Evolutionary conservation across 2,888 invertebrate species (phyloP), one percentile per base, ranked within the genome.

Genomic region (Bunonema sp.): DNA sequence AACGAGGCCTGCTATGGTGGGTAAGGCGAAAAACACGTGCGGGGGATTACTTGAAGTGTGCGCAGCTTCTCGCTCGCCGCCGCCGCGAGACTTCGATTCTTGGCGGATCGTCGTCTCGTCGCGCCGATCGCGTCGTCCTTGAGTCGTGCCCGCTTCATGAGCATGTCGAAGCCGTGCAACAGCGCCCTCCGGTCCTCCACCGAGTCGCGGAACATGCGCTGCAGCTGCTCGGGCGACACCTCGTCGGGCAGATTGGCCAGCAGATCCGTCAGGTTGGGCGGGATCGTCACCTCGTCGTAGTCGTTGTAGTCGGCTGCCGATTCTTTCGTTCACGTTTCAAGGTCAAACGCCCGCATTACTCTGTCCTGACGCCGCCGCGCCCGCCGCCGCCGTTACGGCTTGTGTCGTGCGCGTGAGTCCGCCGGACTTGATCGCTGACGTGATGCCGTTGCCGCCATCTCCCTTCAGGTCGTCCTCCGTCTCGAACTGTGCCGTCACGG

Each of bases 191-290:
- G 54, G 41, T 64, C 57, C 23, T 53, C 54, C 20, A 65, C 64
- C 2, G 58, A 56, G 37, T 64, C 62, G 39, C 59, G 55, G 42
- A 64, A 57, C 61, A 64, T 65, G 43, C 53, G 56, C 49, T 64
- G 62, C 16, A 64, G 40, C 31, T 48, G 52, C 22, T 62, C 60
- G 19, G 53, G 52, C 40, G 49, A 51, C 26, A 64, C 44, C 34
- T 64, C 61, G 36, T 59, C 57, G 3, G 63, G 63, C 16, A 64
- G 47, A 42, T 60, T 59, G 20, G 61, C 58, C 32, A 64, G 49
- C 21, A 64, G 44, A 42, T 64, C 64, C 19, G 61, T 58, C 20
- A 64, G 46, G 40, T 59, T 59, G 20, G 64, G 62, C 21, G 64
- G 64, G 38, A 64, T 61, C 12, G 61, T 65, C 36, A 65, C 61